Base-by-base conservation (phyloP, 2,888 invertebrate species). In the Phortica magna region DNA sequence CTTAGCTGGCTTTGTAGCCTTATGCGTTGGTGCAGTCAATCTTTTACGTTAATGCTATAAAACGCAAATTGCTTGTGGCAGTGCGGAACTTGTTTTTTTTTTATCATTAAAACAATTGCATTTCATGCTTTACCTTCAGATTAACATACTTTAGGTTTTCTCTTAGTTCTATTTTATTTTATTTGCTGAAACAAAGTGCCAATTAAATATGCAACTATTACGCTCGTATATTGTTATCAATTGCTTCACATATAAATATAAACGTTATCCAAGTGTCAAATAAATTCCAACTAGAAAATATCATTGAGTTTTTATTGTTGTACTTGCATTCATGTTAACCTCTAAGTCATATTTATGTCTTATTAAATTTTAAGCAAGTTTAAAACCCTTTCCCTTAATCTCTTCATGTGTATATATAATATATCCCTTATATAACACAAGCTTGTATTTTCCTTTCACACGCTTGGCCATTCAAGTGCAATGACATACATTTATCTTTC, bases 21-120 rank as follows among this genome's bases (percentile, higher is more conserved):
- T 5, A 31, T 64, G 42, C 22, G 68, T 43, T 55, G 10, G 41
- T 70, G 41, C 48, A 3, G 12, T 48, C 22, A 17, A 19, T 31
- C 12, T 61, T 55, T 61, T 22, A 61, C 22, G 59, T 9, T n/a
- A 22, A 6, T 71, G 55, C 39, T 55, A 55, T 71, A 59, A 74
- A 68, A 67, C 68, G 70, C 59, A 55, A 75, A 75, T 75, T 67
- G 68, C 57, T 68, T 55, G 55, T 57, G 68, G 75, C 14, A n/a
- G 55, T 67, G 55, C 59, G 17, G 43, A 65, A 70, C 39, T 75
- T 19, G 53, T 65, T 65, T 74, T 31, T 31, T 31, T 65, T 74
- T 31, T 31, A 2, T 74, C 65, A 71, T 53, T 71, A n/a, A 6
- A n/a, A 55, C 70, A 71, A 55, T 71, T 55, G 70, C 31, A 53